Percentiles rank a stretch among this genome's conserved stretches.
phyloP scores from a whole-genome alignment of 2,797 vertebrate species.

The Meriones psammophilus region DNA sequence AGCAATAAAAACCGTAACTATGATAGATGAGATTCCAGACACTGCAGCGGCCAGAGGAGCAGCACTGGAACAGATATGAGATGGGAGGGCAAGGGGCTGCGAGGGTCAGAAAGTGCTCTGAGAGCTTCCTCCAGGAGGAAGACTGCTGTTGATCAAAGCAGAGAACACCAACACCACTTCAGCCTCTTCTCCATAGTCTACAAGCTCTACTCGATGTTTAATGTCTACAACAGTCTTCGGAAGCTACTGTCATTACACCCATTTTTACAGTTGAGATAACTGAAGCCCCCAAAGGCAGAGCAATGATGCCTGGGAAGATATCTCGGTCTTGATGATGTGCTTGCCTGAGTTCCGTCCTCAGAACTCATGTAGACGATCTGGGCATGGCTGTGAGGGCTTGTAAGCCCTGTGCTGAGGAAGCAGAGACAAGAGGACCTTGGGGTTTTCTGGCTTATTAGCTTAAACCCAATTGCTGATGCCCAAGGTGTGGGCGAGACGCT shows the following conservation, averaged over 20 bases:
- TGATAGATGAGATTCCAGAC: neutral
- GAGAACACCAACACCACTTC: neutral
- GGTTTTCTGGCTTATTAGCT: neutral
- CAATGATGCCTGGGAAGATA: neutral
- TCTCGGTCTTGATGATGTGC: neutral
- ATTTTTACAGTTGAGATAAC: conserved; percentile 30
- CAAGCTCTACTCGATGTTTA: neutral
- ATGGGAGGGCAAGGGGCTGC: neutral
- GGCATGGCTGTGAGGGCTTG: neutral
- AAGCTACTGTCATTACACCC: neutral
- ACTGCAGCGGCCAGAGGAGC: neutral
- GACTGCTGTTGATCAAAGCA: neutral
- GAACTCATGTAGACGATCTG: neutral
- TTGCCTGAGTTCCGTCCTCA: neutral
- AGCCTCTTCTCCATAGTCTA: neutral
- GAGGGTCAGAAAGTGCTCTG: neutral
- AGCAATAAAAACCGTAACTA: neutral
- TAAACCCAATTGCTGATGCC: neutral
- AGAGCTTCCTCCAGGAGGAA: neutral
- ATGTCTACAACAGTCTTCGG: conserved; percentile 47
- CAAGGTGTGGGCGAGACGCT: neutral
- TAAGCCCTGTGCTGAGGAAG: neutral
- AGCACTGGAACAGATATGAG: neutral
- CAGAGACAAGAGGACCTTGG: neutral
- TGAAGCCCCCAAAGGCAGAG: neutral